phyloP scores from a whole-genome alignment of 1,140 invertebrate species.

The Cepaea nemoralis region DNA sequence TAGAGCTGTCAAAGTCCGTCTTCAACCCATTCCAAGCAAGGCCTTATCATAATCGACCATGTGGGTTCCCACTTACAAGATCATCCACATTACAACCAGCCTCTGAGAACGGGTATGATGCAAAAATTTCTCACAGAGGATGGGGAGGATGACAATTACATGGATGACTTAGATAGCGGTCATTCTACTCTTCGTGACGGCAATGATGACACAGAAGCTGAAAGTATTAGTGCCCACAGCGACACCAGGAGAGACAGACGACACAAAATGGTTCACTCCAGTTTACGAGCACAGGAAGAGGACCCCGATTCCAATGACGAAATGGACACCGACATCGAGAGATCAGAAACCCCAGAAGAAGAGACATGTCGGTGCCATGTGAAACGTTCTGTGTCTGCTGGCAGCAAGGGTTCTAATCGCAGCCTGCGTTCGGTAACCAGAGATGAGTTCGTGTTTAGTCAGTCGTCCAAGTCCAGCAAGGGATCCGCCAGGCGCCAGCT shows the following conservation, averaged over 20 bases:
- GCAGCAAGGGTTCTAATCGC: slow-evolving; percentile 33
- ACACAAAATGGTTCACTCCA: slow-evolving; percentile 9
- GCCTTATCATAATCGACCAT: too few relatives aligned
- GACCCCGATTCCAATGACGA: slow-evolving; percentile 40
- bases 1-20: too few relatives aligned
- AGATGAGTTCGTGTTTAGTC: slow-evolving; percentile 41
- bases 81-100: neutral
- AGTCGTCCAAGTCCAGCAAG: slow-evolving; percentile 42
- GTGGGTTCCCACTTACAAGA: too few relatives aligned
- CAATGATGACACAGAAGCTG: slow-evolving; percentile 63
- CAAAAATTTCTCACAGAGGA: slow-evolving; percentile 25
- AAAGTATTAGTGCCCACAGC: slow-evolving; percentile 37
- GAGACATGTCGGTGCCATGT: neutral
- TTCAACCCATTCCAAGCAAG: too few relatives aligned
- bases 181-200: too few relatives aligned
- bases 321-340: slow-evolving; percentile 19
- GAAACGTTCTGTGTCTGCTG: slow-evolving; percentile 30
- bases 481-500: slow-evolving; percentile 47
- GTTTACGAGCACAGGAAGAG: slow-evolving; percentile 9
- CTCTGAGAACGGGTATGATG: neutral
- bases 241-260: neutral
- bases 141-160: slow-evolving; percentile 46
- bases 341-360: neutral
- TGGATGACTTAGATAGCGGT: slow-evolving; percentile 46
- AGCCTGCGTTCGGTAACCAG: slow-evolving; percentile 27